Base-by-base conservation (phyloP, 92 coral and sea anemone genomes). In the Siderastrea radians region DNA sequence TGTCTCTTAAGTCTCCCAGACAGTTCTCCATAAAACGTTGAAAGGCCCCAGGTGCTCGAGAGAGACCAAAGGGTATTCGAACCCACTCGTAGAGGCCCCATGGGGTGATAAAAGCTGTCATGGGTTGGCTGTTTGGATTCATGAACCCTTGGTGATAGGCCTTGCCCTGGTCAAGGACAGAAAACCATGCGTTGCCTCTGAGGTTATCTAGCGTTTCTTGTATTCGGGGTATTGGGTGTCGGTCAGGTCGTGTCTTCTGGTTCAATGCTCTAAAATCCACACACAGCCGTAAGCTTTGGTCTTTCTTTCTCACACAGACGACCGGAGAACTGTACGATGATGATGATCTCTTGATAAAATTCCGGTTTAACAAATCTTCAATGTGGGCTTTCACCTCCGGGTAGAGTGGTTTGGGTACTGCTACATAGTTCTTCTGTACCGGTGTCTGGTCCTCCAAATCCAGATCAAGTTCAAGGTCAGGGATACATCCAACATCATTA, bases 131-230 rank as follows among this genome's bases (percentile, higher is more conserved):
- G 48, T 87, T 81, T 45, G 89, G 78, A 49, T 81, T 79, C 82
- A 93, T 82, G 75, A 82, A 93, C 12, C 93, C 93, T 78, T 93
- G 95, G 67, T 91, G 96, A 80, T 88, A 94, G 6, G 94, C 94
- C 49, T 91, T 91, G 4, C 94, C 92, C 83, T 94, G 93, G 86
- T 94, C 92, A 4, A 91, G 89, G 48, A 91, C 95, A 43, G 84
- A 73, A 77, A 94, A 94, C 93, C 94, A 91, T 12, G 83, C 26
- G 86, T 91, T 94, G 48, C 94, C 96, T 19, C 96, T 91, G 48
- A 94, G 87, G 84, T 91, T 94, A 51, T 91, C 93, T 15, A 88
- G 87, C 14, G 89, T 79, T 75, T 89, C 66, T n/a, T n/a, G n/a
- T n/a, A n/a, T n/a, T n/a, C n/a, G n/a, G n/a, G n/a, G n/a, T n/a